These are phyloP conservation scores for Sphinx pinastri DNA, from an alignment of 2,888 invertebrate species.

Conservation along the genomic window DNA sequence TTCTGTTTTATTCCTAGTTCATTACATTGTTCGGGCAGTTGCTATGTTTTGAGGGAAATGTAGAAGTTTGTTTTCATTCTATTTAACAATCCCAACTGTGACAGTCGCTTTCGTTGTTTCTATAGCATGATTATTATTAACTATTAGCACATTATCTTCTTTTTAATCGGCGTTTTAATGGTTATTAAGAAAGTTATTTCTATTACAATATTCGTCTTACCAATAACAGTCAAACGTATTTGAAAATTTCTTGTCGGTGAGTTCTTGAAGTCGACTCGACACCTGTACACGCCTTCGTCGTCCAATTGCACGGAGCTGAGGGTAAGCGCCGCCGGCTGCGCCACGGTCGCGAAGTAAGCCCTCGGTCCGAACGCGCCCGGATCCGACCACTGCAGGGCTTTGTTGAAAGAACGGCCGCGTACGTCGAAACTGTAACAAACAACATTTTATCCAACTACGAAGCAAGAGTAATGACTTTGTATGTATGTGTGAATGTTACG, in stretches of 20 bases:
- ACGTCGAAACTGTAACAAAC: conserved; percentile 90
- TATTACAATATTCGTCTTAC: conserved; percentile 82
- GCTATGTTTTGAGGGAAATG: too few species aligned
- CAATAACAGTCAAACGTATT: conserved; percentile 94
- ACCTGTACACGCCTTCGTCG: conserved; percentile 94
- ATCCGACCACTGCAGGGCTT: conserved; percentile 93
- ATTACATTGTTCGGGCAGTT: neutral
- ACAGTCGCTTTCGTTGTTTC: too few species aligned
- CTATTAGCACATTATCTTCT: too few species aligned
- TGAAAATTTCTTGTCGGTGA: conserved; percentile 95
- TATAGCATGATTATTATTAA: too few species aligned
- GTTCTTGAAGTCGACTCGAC: conserved; percentile 95
- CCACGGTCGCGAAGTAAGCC: conserved; percentile 92
- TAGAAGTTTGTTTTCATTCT: too few species aligned
- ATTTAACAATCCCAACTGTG: too few species aligned
- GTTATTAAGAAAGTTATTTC: neutral
- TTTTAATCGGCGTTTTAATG: too few species aligned
- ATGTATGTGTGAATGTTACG: too few species aligned
- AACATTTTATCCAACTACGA: neutral
- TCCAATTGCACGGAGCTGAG: conserved; percentile 93
- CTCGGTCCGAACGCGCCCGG: conserved; percentile 92
- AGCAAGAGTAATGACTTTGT: neutral
- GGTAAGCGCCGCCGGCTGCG: conserved; percentile 91
- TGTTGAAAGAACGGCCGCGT: conserved; percentile 90
- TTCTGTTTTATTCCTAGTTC: neutral